These are phyloP conservation scores for Petrophora chlorosata DNA, from an alignment of 2,888 invertebrate species.

Conservation along the genomic window DNA sequence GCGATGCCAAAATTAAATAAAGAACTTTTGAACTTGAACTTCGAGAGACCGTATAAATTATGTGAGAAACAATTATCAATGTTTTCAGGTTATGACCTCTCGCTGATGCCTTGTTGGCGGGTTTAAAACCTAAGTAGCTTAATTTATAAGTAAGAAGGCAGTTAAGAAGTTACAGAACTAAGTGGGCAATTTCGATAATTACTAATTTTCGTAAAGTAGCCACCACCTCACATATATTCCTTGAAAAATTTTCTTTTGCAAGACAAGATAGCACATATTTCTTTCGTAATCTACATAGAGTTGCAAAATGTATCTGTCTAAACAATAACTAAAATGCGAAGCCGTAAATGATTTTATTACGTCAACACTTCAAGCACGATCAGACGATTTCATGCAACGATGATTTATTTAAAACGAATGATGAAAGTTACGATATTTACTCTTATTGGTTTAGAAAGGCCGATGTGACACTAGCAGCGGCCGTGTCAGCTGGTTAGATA, in stretches of 20 bases:
- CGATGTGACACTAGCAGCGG: too few species aligned
- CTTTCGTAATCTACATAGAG: constrained; percentile 11
- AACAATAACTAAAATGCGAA: constrained; percentile 28
- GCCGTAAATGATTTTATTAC: constrained; percentile 28
- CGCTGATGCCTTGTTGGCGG: too few species aligned
- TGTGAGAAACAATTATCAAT: too few species aligned
- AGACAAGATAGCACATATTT: too few species aligned
- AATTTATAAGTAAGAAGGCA: background rate
- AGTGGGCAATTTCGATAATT: background rate
- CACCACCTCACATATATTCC: background rate
- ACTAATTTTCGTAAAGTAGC: background rate
- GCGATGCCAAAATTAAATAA: too few species aligned
- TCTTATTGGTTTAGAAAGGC: constrained; percentile 28
- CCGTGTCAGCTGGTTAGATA: background rate
- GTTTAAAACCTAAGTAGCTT: too few species aligned
- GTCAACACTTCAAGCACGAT: constrained; percentile 36
- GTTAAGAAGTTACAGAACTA: background rate
- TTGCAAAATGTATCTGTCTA: constrained; percentile 26
- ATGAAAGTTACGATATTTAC: constrained; percentile 33
- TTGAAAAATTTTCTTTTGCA: constrained; percentile 19
- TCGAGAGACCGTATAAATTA: too few species aligned
- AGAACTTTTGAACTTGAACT: too few species aligned
- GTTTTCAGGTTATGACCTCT: too few species aligned
- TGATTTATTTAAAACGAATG: constrained; percentile 32
- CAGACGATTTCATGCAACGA: constrained; percentile 36